These are phyloP conservation scores for Haemorhous mexicanus DNA, from an alignment of 2,113 vertebrate species.

Conservation along the genomic window DNA sequence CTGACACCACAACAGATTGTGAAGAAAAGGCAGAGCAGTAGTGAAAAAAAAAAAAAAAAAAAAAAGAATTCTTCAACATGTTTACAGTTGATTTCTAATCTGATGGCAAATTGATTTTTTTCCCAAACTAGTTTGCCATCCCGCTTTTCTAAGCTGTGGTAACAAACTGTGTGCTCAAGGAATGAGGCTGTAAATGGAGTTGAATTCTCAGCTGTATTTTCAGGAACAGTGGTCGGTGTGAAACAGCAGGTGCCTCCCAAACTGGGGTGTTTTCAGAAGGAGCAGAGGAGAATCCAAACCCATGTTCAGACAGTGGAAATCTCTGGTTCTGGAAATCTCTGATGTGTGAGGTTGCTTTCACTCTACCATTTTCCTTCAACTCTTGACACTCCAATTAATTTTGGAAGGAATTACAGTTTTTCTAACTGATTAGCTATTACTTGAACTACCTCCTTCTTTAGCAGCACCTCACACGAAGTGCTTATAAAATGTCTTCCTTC, in stretches of 20 bases:
- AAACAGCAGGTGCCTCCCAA: background rate
- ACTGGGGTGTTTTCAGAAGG: background rate
- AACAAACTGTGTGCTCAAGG: background rate
- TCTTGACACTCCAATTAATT: background rate
- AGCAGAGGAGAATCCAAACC: background rate
- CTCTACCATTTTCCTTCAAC: background rate
- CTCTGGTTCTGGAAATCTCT: background rate
- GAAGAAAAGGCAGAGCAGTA: constrained; percentile 64
- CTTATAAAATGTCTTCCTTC: background rate
- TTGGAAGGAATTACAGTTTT: background rate
- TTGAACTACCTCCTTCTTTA: background rate
- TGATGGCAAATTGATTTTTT: constrained; percentile 50
- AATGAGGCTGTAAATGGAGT: background rate
- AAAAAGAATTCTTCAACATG: constrained; percentile 51
- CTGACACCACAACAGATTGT: constrained; percentile 60
- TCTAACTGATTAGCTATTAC: background rate
- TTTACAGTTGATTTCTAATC: constrained; percentile 63
- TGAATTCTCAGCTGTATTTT: background rate
- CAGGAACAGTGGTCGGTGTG: background rate
- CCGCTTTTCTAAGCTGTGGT: background rate
- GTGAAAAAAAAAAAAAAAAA: constrained; percentile 40
- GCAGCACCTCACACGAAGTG: background rate
- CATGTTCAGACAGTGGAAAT: background rate
- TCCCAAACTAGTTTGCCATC: constrained; percentile 27
- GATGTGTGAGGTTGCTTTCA: background rate